A percentile compares a stretch with the other conserved stretches of the same genome.
These are phyloP conservation scores for Accipiter virgatus DNA, from an alignment of 2,113 vertebrate genomes.

Conservation along the genomic window DNA sequence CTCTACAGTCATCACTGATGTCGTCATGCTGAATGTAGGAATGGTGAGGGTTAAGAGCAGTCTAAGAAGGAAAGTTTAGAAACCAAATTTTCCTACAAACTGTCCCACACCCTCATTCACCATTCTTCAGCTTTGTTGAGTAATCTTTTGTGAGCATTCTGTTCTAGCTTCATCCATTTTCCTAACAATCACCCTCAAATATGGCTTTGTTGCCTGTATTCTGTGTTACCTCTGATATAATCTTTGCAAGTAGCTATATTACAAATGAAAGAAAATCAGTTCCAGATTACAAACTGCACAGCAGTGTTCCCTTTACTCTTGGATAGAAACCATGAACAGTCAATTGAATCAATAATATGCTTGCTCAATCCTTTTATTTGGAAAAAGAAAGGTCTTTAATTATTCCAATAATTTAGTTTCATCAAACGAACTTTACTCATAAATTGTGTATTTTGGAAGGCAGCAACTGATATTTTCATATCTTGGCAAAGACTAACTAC, in stretches of 20 bases:
- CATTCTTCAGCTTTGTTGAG: not conserved
- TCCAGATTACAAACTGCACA: not conserved
- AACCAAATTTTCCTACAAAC: not conserved
- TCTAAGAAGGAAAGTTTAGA: not conserved
- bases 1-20: accelerated
- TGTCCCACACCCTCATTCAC: not conserved
- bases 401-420: not conserved
- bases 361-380: not conserved
- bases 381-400: not conserved
- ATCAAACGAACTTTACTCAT: not conserved
- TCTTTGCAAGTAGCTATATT: not conserved
- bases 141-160: not conserved
- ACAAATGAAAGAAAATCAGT: not conserved
- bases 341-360: not conserved
- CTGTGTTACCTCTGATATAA: not conserved
- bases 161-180: not conserved
- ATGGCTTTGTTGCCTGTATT: not conserved
- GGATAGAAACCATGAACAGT: not conserved
- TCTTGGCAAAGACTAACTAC: not conserved
- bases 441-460: not conserved
- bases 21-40: not conserved
- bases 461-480: not conserved
- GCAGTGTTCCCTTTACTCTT: not conserved
- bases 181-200: not conserved
- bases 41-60: not conserved